A percentile compares a stretch with the other conserved stretches of the same genome.
phyloP scores from a whole-genome alignment of 2,113 vertebrate genomes.

The Panthera tigris region DNA sequence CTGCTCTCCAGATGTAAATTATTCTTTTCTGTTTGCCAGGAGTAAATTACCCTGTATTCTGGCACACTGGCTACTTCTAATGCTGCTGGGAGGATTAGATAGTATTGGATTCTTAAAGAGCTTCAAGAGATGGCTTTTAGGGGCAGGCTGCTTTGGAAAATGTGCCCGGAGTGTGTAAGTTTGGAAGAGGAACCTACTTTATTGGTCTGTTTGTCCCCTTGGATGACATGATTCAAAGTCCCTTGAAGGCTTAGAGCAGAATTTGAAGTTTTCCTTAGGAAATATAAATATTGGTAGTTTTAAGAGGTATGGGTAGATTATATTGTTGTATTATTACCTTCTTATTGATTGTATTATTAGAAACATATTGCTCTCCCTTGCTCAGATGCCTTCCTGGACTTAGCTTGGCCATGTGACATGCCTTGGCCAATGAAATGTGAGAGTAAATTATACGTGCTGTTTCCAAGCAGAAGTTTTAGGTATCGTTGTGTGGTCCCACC shows the following conservation, averaged over 20 bases:
- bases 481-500: background rate
- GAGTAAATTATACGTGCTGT: background rate
- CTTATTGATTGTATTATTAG: background rate
- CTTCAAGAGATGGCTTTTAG: constrained; percentile 28
- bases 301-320: background rate
- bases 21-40: constrained; percentile 63
- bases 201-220: background rate
- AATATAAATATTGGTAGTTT: background rate
- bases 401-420: background rate
- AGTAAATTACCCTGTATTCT: constrained; percentile 55
- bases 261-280: background rate
- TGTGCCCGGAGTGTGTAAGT: background rate
- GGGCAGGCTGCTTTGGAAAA: constrained; percentile 1
- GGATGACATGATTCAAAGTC: background rate
- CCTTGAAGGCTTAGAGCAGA: background rate
- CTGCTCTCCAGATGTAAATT: constrained; percentile 49
- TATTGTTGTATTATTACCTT: background rate
- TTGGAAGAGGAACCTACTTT: background rate
- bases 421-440: background rate
- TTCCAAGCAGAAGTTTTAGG: background rate
- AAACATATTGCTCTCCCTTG: background rate
- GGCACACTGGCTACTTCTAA: background rate
- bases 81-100: background rate
- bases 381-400: background rate
- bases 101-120: constrained; percentile 5